phyloP scores from a whole-genome alignment of 2,888 invertebrate genomes.

The Meghimatium bilineatum region DNA sequence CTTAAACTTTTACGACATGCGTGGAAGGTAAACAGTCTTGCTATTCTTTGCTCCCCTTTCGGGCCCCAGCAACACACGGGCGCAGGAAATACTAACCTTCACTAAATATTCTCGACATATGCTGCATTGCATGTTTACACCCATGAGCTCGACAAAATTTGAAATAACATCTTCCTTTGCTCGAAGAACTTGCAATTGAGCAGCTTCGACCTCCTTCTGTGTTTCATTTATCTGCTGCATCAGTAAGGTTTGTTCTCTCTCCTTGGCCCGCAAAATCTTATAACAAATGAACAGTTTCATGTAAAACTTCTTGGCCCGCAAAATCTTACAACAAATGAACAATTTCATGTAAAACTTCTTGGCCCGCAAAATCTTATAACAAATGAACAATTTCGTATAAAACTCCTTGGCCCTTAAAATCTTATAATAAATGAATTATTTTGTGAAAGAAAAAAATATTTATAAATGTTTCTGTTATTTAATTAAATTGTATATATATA shows the following conservation, averaged over 20 bases:
- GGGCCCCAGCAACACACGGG: too few relatives aligned
- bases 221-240: slow-evolving; percentile 68
- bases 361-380: slow-evolving; percentile 43
- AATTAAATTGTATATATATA: not conserved
- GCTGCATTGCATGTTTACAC: slow-evolving; percentile 84
- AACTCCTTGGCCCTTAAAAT: slow-evolving; percentile 42
- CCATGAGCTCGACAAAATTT: slow-evolving; percentile 73
- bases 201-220: slow-evolving; percentile 64
- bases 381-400: not conserved
- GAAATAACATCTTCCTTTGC: slow-evolving; percentile 67
- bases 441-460: not conserved
- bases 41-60: too few relatives aligned
- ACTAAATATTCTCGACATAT: slow-evolving; percentile 87
- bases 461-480: not conserved
- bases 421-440: not conserved
- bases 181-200: slow-evolving; percentile 62
- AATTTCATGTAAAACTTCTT: too few relatives aligned
- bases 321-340: not conserved
- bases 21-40: too few relatives aligned
- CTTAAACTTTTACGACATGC: too few relatives aligned
- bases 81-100: slow-evolving; percentile 74
- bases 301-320: slow-evolving; percentile 41
- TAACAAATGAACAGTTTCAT: not conserved
- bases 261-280: slow-evolving; percentile 67
- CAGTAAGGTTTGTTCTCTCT: slow-evolving; percentile 67